Percentiles rank a stretch among this genome's conserved stretches.
Evolutionary conservation across 2,888 invertebrate genomes (phyloP).

Genomic region (Noctuana brunneofusca): DNA sequence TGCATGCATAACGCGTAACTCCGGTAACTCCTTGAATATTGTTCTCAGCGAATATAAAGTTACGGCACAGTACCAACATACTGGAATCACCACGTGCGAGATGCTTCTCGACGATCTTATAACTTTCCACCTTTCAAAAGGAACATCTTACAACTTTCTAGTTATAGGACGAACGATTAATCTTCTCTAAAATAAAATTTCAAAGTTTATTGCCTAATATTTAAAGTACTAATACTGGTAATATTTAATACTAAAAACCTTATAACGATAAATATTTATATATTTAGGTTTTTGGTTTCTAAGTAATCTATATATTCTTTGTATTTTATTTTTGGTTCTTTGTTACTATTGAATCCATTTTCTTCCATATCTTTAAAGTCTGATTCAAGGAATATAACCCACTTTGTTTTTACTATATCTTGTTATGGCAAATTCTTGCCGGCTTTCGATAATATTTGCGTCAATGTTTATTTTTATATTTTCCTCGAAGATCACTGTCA

Average conservation of each 20-base stretch:
- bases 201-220: too few relatives aligned
- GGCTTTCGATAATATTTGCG: constrained; percentile 23
- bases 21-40: constrained; percentile 57
- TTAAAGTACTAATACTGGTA: too few relatives aligned
- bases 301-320: too few relatives aligned
- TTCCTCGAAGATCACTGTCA: neutral
- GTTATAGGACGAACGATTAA: too few relatives aligned
- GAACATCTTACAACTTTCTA: too few relatives aligned
- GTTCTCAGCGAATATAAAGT: constrained; percentile 69
- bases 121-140: too few relatives aligned
- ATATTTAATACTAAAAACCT: too few relatives aligned
- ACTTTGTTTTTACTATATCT: constrained; percentile 64
- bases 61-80: constrained; percentile 50
- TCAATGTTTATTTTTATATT: constrained; percentile 6
- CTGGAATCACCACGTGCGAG: neutral
- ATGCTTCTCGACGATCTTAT: too few relatives aligned
- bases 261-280: too few relatives aligned
- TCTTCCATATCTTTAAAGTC: constrained; percentile 52
- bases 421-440: constrained; percentile 43
- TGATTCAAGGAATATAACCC: constrained; percentile 60
- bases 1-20: constrained; percentile 67
- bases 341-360: neutral
- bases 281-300: too few relatives aligned
- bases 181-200: neutral
- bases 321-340: neutral